Percentiles rank a stretch among this genome's conserved stretches.
Conservation (phyloP, 2,888 invertebrate species). For the Limnephilus auricula region DNA sequence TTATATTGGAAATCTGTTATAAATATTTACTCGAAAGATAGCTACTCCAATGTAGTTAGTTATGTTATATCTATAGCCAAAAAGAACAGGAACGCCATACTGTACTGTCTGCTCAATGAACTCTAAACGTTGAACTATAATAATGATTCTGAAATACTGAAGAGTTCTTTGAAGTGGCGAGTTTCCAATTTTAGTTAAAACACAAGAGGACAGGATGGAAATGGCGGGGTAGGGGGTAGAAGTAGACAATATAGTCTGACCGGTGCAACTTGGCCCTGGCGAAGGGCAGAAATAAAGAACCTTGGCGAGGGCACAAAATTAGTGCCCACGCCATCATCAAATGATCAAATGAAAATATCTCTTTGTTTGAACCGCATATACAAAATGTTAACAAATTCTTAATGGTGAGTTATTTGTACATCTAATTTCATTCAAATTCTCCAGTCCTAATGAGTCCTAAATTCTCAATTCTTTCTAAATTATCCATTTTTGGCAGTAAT, state of each 20-base stretch:
- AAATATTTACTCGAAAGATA: not conserved
- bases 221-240: not conserved
- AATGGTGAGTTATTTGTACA: too few relatives aligned
- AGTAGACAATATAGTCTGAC: not conserved
- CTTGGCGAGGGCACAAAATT: not conserved
- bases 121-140: not conserved
- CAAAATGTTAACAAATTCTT: too few relatives aligned
- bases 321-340: too few relatives aligned
- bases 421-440: too few relatives aligned
- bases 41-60: not conserved
- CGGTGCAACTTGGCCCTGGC: not conserved
- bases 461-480: too few relatives aligned
- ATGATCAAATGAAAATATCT: too few relatives aligned
- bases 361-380: too few relatives aligned
- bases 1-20: not conserved
- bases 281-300: too few relatives aligned
- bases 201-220: not conserved
- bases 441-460: too few relatives aligned
- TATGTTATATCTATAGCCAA: not conserved
- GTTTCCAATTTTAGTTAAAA: not conserved
- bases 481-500: too few relatives aligned
- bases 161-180: constrained; percentile 2
- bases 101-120: not conserved
- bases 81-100: not conserved
- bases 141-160: constrained; percentile 2